Base-by-base conservation (phyloP, 2,888 invertebrate genomes). In the Xanthorhoe spadicearia region DNA sequence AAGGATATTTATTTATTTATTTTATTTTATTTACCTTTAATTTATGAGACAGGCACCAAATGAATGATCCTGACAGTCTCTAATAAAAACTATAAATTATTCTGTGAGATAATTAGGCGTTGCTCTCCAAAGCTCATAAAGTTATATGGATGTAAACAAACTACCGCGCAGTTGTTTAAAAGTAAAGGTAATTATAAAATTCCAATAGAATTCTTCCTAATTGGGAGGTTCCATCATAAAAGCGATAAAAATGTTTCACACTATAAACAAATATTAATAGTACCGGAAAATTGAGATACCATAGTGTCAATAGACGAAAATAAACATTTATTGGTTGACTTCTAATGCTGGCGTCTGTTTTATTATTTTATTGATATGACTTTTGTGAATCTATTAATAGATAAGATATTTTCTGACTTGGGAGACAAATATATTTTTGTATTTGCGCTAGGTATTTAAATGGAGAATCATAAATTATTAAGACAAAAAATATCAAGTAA, bases 111-210 rank as follows among this genome's bases (percentile, higher is more conserved):
- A 81, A 83, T 81, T 77, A 81, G 68, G 66, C 71, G 69, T 74
- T 70, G 74, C 69, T 71, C 66, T 77, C 74, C 75, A 78, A 77
- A 77, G 71, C 75, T 77, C 82, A 83, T 83, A 82, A 84, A 84
- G 73, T 83, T 82, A 80, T 83, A 80, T 77, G 71, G 76, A 74
- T 78, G 75, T 82, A 80, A 82, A 83, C 83, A 80, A 80, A 82
- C 77, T 72, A 77, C 74, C 71, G 66, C 70, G 65, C 73, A 74
- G 72, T 73, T 73, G 74, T 79, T 79, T 74, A 74, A 68, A 77
- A 75, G 70, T 73, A 71, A 74, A 71, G 61, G 72, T 78, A 77
- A 80, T 80, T 78, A 80, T 74, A 74, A 81, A 75, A 77, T 76
- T 75, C 76, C 73, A 71, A 75, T 69, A 69, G 72, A 71, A 77